phyloP scores from a whole-genome alignment of 1,140 invertebrate species.

The Pygmarrhopalites habei region DNA sequence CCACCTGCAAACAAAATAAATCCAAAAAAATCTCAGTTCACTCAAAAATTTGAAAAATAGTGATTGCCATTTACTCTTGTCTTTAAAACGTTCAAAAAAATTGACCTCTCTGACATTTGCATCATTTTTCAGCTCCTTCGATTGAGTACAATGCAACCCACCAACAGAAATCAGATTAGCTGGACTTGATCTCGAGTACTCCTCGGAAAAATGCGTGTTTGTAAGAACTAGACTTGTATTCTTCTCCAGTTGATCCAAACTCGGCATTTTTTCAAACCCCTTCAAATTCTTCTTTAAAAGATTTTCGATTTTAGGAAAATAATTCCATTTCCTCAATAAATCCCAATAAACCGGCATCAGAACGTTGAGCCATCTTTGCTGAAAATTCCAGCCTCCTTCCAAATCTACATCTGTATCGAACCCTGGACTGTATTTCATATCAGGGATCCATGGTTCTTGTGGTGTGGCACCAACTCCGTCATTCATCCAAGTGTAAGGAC shows the following conservation, averaged over 20 bases:
- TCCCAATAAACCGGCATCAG: constrained; percentile 8
- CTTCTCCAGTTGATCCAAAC: constrained; percentile 37
- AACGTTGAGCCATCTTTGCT: constrained; percentile 8
- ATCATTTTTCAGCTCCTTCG: too few species aligned
- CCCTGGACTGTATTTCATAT: too few species aligned
- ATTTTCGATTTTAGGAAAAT: constrained; percentile 12
- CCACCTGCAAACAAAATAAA: not conserved
- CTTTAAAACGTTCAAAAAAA: not conserved
- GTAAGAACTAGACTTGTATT: constrained; percentile 47
- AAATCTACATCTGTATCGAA: not conserved
- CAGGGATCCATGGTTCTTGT: constrained; percentile 18
- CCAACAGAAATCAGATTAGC: constrained; percentile 57
- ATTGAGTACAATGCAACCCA: constrained; percentile 49
- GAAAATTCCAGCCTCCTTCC: constrained; percentile 17
- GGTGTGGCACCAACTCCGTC: constrained; percentile 15
- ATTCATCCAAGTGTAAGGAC: not conserved
- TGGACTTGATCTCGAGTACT: constrained; percentile 47
- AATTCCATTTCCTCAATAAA: not conserved
- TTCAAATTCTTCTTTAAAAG: constrained; percentile 8
- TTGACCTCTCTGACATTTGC: too few species aligned
- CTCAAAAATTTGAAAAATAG: not conserved
- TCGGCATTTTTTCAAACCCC: constrained; percentile 25
- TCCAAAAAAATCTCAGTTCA: not conserved
- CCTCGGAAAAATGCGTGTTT: constrained; percentile 51
- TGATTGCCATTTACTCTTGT: not conserved